A percentile compares a stretch with the other conserved stretches of the same genome.
These are phyloP conservation scores for Diarsia dahlii DNA, from an alignment of 2,888 invertebrate genomes.

Conservation along the genomic window DNA sequence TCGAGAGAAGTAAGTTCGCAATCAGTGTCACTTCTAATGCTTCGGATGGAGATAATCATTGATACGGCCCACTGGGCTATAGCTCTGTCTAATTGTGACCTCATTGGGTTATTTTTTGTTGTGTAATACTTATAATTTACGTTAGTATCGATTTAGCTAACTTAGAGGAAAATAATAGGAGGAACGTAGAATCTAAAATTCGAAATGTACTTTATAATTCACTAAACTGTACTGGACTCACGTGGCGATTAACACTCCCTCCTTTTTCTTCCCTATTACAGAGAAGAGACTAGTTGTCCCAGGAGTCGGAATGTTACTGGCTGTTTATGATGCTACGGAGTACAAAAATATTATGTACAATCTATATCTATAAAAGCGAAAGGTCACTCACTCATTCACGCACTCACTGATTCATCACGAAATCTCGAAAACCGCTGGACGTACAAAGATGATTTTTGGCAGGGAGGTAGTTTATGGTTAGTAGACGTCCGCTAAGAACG, in stretches of 20 bases:
- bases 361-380: too few species aligned
- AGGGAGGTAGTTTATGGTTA: too few species aligned
- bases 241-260: too few species aligned
- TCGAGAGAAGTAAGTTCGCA: slow-evolving; percentile 32
- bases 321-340: too few species aligned
- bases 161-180: background rate
- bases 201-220: background rate
- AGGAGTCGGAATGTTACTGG: too few species aligned
- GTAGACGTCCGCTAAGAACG: too few species aligned
- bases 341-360: too few species aligned
- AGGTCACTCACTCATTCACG: too few species aligned
- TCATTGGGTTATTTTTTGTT: slow-evolving; percentile 32
- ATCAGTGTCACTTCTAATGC: slow-evolving; percentile 64
- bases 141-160: background rate
- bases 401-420: too few species aligned
- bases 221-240: background rate
- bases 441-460: too few species aligned
- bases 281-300: background rate
- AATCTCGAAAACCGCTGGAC: too few species aligned
- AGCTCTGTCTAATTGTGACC: slow-evolving; percentile 50
- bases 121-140: slow-evolving; percentile 9
- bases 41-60: slow-evolving; percentile 52
- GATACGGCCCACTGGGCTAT: slow-evolving; percentile 55
- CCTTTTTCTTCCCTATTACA: too few species aligned
- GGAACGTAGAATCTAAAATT: background rate